Percentiles rank a stretch among this genome's conserved stretches.
Evolutionary conservation across 2,797 vertebrate species (phyloP).

Genomic region (Knipowitschia caucasica): DNA sequence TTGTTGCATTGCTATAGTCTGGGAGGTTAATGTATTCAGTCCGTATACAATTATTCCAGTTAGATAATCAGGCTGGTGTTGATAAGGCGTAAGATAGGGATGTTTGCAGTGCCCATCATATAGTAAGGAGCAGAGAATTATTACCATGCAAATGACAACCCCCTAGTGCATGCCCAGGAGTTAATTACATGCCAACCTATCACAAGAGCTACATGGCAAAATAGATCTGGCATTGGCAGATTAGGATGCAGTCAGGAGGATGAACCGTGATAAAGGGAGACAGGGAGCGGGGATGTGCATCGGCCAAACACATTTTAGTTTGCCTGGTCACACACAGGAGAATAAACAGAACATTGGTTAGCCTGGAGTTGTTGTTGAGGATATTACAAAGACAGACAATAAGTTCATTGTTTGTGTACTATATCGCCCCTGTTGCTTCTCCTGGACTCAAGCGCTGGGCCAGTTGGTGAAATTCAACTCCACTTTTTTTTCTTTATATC

Average conservation of each 20-base stretch:
- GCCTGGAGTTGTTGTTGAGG: constrained; percentile 46
- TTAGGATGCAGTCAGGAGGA: constrained; percentile 39
- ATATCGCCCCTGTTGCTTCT: constrained; percentile 60
- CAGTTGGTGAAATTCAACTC: constrained; percentile 53
- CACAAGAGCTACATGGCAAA: constrained; percentile 65
- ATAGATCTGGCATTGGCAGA: constrained; percentile 63
- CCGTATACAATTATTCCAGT: constrained; percentile 30
- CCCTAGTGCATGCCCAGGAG: constrained; percentile 62
- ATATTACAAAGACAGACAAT: constrained; percentile 63
- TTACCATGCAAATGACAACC: constrained; percentile 73
- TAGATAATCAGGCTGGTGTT: constrained; percentile 17
- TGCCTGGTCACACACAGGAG: constrained; percentile 19
- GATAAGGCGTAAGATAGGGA: constrained; percentile 36
- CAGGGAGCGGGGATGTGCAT: constrained; percentile 28
- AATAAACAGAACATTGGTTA: constrained; percentile 42
- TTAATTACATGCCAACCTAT: constrained; percentile 73
- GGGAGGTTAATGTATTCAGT: constrained; percentile 1
- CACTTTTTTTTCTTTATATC: constrained; percentile 45
- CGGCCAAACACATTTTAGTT: constrained; percentile 38
- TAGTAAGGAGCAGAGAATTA: constrained; percentile 59
- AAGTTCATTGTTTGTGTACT: constrained; percentile 53
- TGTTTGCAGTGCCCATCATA: constrained; percentile 54
- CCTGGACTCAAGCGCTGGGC: constrained; percentile 28
- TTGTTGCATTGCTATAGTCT: not conserved
- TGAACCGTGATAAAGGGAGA: constrained; percentile 17